A percentile compares a stretch with the other conserved stretches of the same genome.
Conservation (phyloP, 2,113 vertebrate genomes). For the Eclectus roratus region DNA sequence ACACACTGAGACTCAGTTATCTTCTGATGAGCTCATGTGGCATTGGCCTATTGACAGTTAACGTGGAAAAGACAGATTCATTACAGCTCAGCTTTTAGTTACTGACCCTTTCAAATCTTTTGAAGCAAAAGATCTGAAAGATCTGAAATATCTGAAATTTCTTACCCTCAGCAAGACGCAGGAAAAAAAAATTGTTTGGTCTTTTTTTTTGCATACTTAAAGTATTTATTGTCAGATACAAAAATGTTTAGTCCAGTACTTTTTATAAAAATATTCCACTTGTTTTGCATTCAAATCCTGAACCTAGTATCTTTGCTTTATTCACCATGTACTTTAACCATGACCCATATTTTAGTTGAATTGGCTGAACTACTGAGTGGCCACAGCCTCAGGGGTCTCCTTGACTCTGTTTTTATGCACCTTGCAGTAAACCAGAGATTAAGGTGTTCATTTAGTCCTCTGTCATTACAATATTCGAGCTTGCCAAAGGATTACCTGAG, state of each 20-base stretch:
- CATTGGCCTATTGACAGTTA: conserved; percentile 13
- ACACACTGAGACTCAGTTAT: conserved; percentile 37
- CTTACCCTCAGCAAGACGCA: background rate
- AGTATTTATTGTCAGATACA: background rate
- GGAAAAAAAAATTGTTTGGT: background rate
- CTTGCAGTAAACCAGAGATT: background rate
- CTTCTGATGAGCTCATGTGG: background rate
- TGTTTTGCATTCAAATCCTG: background rate
- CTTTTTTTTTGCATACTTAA: background rate
- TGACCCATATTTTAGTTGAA: background rate
- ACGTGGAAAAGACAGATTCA: conserved; percentile 22
- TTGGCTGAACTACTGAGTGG: background rate
- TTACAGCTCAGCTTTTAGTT: conserved; percentile 26
- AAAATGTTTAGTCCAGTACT: background rate
- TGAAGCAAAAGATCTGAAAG: conserved; percentile 17
- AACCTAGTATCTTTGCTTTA: background rate
- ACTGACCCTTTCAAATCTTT: background rate
- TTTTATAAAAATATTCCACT: background rate
- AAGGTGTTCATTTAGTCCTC: background rate
- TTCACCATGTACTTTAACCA: background rate
- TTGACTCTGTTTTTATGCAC: background rate
- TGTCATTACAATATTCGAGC: background rate
- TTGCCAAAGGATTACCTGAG: background rate
- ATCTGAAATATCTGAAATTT: conserved; percentile 7
- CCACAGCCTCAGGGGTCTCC: background rate